Base-by-base conservation (phyloP, 2,888 invertebrate species). In the Hydrotaea diabolus region DNA sequence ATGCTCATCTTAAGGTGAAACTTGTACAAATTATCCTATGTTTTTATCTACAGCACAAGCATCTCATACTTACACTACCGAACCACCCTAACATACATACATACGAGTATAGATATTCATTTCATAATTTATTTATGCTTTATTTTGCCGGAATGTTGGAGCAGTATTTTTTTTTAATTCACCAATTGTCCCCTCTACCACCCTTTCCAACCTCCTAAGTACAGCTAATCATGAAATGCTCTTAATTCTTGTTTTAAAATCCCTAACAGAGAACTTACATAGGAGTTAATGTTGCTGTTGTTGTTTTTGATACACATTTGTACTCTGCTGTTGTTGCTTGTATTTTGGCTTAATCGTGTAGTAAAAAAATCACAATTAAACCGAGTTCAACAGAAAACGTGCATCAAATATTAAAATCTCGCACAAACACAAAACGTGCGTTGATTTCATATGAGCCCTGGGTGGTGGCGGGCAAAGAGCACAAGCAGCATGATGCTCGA, bases 321-420 rank as follows among this genome's bases (percentile, higher is more conserved):
- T 26, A 59, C 9, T 26, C 13, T 23, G 13, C 23, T 15, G 59
- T 15, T 31, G 26, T 62, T 62, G 31, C 31, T 31, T 39, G n/a
- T n/a, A 15, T n/a, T 49, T 49, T 49, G 49, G 49, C 49, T n/a
- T n/a, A 49, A n/a, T 49, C n/a, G 13, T 49, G n/a, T 49, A n/a
- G 49, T 49, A 59, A 59, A 23, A 66, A 69, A 83, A 77, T 76
- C 77, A 77, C 69, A 84, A 66, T 75, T 77, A 77, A 83, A 80
- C 62, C n/a, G 31, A 77, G 62, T 77, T 62, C 39, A 74, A 55
- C 43, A 64, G n/a, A 66, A 78, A 80, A 84, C 80, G 82, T 85
- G 78, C 46, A 21, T 23, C 17, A 82, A 73, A 79, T 82, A 64
- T 79, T 77, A 46, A 85, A 76, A 76, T 72, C 31, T 2, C 23